Conservation (phyloP, 2,113 vertebrate species). For the Damaliscus lunatus region DNA sequence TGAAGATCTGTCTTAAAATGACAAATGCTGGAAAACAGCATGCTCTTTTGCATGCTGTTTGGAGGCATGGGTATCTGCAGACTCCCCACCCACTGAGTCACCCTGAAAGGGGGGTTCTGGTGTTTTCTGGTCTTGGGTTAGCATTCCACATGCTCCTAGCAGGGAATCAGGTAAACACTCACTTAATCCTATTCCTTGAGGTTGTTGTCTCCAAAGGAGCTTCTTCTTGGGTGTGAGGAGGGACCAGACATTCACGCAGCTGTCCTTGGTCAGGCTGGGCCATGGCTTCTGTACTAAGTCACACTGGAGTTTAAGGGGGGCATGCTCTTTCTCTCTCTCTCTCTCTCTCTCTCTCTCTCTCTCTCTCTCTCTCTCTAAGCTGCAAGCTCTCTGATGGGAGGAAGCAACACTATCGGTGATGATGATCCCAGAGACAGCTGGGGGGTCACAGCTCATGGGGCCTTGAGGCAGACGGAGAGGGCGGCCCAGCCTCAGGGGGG, state of each 20-base stretch:
- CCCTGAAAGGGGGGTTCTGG: background rate
- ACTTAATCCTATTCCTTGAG: background rate
- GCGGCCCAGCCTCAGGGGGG: fast-evolving
- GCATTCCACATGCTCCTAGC: too few species aligned
- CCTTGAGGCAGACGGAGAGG: background rate
- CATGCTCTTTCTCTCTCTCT: background rate
- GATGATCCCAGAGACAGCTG: background rate
- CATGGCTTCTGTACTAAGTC: background rate
- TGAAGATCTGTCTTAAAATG: background rate
- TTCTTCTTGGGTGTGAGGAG: background rate
- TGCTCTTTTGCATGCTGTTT: fast-evolving
- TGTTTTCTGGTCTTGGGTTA: background rate
- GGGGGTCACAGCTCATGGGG: fast-evolving
- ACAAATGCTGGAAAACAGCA: background rate
- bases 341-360: too few species aligned
- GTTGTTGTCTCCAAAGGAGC: background rate
- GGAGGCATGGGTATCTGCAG: background rate
- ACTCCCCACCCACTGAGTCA: background rate
- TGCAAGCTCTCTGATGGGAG: background rate
- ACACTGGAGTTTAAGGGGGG: background rate
- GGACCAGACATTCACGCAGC: background rate
- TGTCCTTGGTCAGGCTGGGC: fast-evolving
- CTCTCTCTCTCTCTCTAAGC: background rate
- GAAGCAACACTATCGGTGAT: background rate
- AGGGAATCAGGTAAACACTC: background rate